phyloP scores from a whole-genome alignment of 2,888 invertebrate genomes.

The Tillus elongatus region DNA sequence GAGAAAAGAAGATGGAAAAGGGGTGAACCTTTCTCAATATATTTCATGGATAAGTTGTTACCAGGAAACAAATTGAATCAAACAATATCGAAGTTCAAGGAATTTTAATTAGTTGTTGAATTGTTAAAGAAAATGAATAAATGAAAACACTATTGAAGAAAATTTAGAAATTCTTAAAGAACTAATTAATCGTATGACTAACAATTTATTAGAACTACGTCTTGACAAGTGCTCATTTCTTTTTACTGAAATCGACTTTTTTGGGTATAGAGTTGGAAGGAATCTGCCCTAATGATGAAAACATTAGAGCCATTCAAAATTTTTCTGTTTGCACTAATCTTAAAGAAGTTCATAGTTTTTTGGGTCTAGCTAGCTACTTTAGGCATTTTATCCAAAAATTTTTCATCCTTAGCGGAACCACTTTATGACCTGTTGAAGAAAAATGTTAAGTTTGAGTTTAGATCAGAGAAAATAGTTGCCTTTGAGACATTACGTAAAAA shows the following conservation, averaged over 20 bases:
- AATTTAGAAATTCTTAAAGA: constrained; percentile 1
- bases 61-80: neutral
- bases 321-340: constrained; percentile 22
- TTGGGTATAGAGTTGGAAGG: constrained; percentile 28
- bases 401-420: constrained; percentile 22
- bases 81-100: neutral
- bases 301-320: constrained; percentile 15
- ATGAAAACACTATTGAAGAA: too few species aligned
- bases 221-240: constrained; percentile 24
- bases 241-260: constrained; percentile 18
- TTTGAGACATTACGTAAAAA: constrained; percentile 20
- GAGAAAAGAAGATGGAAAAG: neutral
- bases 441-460: constrained; percentile 8
- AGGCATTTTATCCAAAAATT: constrained; percentile 24
- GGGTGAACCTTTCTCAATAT: neutral
- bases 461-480: constrained; percentile 12
- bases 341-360: constrained; percentile 23
- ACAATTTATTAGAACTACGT: constrained; percentile 9
- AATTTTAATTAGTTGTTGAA: too few species aligned
- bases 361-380: constrained; percentile 28
- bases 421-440: constrained; percentile 17
- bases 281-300: constrained; percentile 15
- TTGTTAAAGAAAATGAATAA: too few species aligned
- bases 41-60: neutral
- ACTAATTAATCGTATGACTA: too few species aligned